Evolutionary conservation across 1,140 invertebrate species (phyloP), one percentile per base, ranked within the genome.

Genomic region (Lineus longissimus): DNA sequence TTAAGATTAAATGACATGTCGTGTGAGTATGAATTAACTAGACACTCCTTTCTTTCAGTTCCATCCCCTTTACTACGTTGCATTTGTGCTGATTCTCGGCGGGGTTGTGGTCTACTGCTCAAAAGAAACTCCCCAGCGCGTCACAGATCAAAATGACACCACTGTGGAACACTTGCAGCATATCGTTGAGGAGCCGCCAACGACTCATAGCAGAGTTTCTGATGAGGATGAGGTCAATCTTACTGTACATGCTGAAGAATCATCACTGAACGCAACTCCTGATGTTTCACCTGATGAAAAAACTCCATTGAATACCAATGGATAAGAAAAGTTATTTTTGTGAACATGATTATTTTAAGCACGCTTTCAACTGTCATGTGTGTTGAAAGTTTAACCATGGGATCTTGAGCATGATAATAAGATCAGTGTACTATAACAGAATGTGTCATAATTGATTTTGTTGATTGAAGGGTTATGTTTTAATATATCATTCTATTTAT

Each of bases 31-130:
- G n/a, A n/a, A n/a, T n/a, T n/a, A 9, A 51, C 36, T 67, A 54
- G 68, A 57, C 51, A 43, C 59, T 63, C 66, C 76, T 70, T 73
- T 64, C 65, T 55, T 86, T 85, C 83, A 93, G 90, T 91, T 92
- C 79, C 89, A 92, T 74, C 86, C 86, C 9, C 80, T 93, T 64
- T 92, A 92, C 78, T 89, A 91, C 77, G 76, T 91, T 47, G 90
- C 90, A 0, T 92, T 90, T 73, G 75, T 87, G 17, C 80, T 91
- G 63, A 88, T 91, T 40, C 87, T 92, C 81, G 85, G 86, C 15
- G 91, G 91, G 22, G 87, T 92, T 61, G 87, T 90, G 61, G 84
- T 91, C 57, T 93, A 89, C 77, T 85, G 67, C 11, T 47, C 61
- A 22, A 64, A 61, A 51, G 57, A 58, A 43, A 64, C 69, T 23